Evolutionary conservation across 2,797 vertebrate species (phyloP).

Genomic region (Clamator glandarius): DNA sequence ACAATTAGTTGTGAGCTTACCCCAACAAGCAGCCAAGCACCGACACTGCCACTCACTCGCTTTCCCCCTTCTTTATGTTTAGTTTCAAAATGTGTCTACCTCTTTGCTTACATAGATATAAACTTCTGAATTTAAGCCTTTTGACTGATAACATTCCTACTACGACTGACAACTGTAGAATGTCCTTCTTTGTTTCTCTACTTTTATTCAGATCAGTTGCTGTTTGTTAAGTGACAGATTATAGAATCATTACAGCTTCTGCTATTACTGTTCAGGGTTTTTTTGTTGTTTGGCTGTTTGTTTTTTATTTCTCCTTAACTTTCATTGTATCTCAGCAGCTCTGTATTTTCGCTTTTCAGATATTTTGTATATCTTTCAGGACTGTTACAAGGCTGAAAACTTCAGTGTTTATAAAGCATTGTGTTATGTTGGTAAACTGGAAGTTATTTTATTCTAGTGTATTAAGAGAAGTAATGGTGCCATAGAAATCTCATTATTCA

Average conservation of each 20-base stretch:
- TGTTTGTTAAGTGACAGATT: not conserved
- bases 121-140: not conserved
- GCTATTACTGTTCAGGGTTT: not conserved
- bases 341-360: not conserved
- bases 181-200: not conserved
- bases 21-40: too few relatives aligned
- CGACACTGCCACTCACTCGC: too few relatives aligned
- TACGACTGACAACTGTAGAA: not conserved
- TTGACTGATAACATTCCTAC: accelerated
- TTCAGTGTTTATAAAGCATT: not conserved
- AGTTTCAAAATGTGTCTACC: too few relatives aligned
- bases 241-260: not conserved
- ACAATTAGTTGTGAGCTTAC: too few relatives aligned
- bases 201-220: not conserved
- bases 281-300: not conserved
- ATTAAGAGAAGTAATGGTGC: not conserved
- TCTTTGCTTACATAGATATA: not conserved
- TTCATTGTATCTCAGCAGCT: not conserved
- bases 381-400: not conserved
- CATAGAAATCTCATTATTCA: not conserved
- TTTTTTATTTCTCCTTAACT: not conserved
- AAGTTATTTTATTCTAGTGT: not conserved
- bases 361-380: not conserved
- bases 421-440: not conserved
- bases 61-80: too few relatives aligned